Base-by-base conservation (phyloP, 2,797 vertebrate genomes). In the Lutjanus campechanus region DNA sequence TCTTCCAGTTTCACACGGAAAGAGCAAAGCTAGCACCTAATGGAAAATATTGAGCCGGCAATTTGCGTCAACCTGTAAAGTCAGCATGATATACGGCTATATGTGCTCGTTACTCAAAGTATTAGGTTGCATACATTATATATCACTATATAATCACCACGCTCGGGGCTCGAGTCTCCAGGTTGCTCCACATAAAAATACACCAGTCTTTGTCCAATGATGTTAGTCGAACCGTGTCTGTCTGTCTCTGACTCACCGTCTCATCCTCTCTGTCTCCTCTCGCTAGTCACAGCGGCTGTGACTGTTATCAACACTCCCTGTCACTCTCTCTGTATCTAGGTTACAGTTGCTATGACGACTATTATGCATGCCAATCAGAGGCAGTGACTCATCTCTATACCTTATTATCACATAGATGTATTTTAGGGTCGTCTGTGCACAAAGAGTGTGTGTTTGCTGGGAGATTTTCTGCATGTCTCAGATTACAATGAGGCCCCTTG, bases 331-430 rank as follows among this genome's bases (percentile, higher is more conserved):
- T 71, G 86, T 85, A 83, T 88, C 88, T 74, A 84, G 85, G 87
- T 76, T 87, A 83, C 88, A 71, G 92, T 93, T 93, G 85, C 91
- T 69, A 89, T 87, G 91, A 78, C 85, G 64, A 93, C 90, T 69
- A 73, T 78, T 87, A 81, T 69, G 85, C 73, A 88, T 79, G 86
- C 70, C 91, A 91, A 92, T 92, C 84, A 81, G 82, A 1, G 49
- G 68, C 70, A n/a, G 85, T 91, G 89, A 90, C 81, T 91, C 90
- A 93, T 79, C 77, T 53, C 69, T 51, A 67, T 82, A 89, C 66
- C 77, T 69, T 76, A 79, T 81, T 63, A 55, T 49, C 47, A 46
- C 59, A 20, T 56, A 54, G 70, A 49, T 54, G 54, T 74, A 43
- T 89, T 87, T 59, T 55, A 19, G 58, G 49, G 46, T 44, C 43